A percentile compares a stretch with the other conserved stretches of the same genome.
phyloP scores from a whole-genome alignment of 1,140 invertebrate genomes.

The Achroia grisella region DNA sequence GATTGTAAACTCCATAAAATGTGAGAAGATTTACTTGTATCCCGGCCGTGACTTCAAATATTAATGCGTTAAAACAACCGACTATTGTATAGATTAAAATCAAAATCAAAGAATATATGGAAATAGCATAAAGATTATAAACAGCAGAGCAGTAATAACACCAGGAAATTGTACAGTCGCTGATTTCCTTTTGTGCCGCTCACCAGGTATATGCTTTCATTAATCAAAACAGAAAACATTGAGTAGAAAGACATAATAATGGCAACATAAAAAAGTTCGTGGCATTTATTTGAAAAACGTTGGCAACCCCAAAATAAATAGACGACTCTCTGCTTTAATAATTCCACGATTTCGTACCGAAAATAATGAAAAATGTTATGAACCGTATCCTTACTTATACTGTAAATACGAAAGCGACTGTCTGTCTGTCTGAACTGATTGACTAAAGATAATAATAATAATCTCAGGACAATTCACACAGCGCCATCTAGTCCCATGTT shows the following conservation, averaged over 20 bases:
- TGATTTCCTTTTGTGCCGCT: constrained; percentile 2
- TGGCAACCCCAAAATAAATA: background rate
- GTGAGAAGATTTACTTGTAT: too few species aligned
- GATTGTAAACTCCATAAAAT: too few species aligned
- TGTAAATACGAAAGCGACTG: too few species aligned
- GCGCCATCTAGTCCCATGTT: too few species aligned
- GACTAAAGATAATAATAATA: too few species aligned
- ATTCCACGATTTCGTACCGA: background rate
- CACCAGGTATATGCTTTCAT: constrained; percentile 1
- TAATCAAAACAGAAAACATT: constrained; percentile 2
- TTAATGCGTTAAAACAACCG: too few species aligned
- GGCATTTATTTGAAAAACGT: background rate
- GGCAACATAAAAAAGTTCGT: background rate
- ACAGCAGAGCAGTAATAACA: background rate
- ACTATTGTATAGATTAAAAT: too few species aligned
- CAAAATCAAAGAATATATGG: too few species aligned
- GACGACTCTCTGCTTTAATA: background rate
- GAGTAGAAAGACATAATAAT: background rate
- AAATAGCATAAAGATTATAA: background rate
- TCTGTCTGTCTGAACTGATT: too few species aligned
- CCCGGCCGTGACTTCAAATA: too few species aligned
- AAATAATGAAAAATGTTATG: background rate
- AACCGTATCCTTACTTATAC: too few species aligned
- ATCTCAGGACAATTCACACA: too few species aligned
- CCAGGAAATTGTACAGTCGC: constrained; percentile 1